phyloP scores from a whole-genome alignment of 2,797 vertebrate species.

The Argyrosomus regius region DNA sequence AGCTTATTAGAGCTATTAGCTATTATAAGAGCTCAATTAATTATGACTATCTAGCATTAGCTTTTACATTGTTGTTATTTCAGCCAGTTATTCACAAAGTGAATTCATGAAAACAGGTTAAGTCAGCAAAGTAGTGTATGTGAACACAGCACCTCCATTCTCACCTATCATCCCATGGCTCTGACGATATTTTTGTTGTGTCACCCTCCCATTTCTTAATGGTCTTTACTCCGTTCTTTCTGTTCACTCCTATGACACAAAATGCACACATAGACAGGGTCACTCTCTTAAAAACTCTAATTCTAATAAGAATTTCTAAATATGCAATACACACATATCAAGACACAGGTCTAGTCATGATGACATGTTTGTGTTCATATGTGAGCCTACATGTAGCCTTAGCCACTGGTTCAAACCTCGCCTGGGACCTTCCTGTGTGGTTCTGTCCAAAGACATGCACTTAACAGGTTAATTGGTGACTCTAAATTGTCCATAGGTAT shows the following conservation, averaged over 20 bases:
- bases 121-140: background rate
- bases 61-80: slow-evolving; percentile 1
- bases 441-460: too few species aligned
- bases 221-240: slow-evolving; percentile 20
- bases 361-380: background rate
- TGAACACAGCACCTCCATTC: slow-evolving; percentile 8
- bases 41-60: slow-evolving; percentile 30
- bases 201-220: background rate
- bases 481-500: too few species aligned
- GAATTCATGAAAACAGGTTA: background rate
- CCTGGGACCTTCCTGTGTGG: too few species aligned
- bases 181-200: background rate
- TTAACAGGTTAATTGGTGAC: too few species aligned
- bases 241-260: slow-evolving; percentile 16
- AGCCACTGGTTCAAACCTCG: slow-evolving; percentile 11
- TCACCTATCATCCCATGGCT: background rate
- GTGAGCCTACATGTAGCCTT: background rate
- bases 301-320: background rate
- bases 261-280: slow-evolving; percentile 19
- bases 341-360: background rate
- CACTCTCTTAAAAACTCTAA: background rate
- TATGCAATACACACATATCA: background rate
- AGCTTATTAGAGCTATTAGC: background rate
- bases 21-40: background rate
- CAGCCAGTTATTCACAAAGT: background rate